Conservation (phyloP, 37 sponge, comb jelly and placozoan genomes). For the Oscarella lobularis region DNA sequence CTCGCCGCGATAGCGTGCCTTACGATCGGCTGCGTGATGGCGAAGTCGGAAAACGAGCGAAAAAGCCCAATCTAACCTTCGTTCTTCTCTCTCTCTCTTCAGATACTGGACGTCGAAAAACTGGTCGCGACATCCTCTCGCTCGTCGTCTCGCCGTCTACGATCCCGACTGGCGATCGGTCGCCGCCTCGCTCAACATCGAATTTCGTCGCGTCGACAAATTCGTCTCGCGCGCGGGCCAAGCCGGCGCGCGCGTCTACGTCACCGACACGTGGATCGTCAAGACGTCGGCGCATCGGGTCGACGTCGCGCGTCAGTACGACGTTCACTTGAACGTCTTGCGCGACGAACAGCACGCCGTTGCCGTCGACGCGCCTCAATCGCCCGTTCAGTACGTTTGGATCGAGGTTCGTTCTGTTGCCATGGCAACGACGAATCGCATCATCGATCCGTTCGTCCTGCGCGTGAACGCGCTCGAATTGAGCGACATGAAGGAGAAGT, state of each 20-base stretch:
- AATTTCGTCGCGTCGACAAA: constrained; percentile 64
- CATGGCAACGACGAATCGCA: too few species aligned
- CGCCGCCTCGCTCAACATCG: constrained; percentile 40
- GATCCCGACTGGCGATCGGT: constrained; percentile 18
- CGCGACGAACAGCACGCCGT: not conserved
- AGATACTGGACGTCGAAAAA: not conserved
- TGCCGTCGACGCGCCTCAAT: not conserved
- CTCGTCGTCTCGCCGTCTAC: not conserved
- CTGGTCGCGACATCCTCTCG: not conserved
- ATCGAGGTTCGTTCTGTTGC: not conserved
- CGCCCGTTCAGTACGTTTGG: not conserved
- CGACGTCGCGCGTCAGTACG: constrained; percentile 9
- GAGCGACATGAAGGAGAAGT: constrained; percentile 37
- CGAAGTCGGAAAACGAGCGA: too few species aligned
- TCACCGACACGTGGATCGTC: constrained; percentile 86
- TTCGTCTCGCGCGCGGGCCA: constrained; percentile 36
- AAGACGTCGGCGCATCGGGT: constrained; percentile 12
- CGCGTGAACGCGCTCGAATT: constrained; percentile 21
- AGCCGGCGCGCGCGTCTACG: constrained; percentile 39
- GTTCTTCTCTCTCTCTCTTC: too few species aligned
- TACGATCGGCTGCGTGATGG: too few species aligned
- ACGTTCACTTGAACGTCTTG: constrained; percentile 11
- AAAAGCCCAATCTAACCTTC: too few species aligned
- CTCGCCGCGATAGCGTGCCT: too few species aligned
- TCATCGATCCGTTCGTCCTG: not conserved